A percentile compares a stretch with the other conserved stretches of the same genome.
These are phyloP conservation scores for Lissonota sp. DNA, from an alignment of 2,888 invertebrate genomes.

Conservation along the genomic window DNA sequence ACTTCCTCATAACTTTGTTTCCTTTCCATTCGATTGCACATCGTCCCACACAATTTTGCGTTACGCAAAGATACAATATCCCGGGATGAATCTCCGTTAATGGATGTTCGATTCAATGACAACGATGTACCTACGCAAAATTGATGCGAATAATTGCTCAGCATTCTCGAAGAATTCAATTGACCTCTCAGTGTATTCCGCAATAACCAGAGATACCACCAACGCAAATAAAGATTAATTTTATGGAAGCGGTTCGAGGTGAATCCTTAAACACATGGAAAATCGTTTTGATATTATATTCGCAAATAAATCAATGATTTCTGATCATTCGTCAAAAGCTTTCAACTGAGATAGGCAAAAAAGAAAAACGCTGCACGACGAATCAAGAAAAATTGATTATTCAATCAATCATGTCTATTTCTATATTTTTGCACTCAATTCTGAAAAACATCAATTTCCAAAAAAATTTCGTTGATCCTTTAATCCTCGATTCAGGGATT, in stretches of 20 bases:
- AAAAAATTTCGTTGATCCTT: background rate
- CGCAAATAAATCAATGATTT: conserved; percentile 46
- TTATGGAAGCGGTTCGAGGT: background rate
- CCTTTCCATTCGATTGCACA: background rate
- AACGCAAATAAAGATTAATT: conserved; percentile 9
- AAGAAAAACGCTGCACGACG: background rate
- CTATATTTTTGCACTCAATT: too few relatives aligned
- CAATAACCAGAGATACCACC: conserved; percentile 18
- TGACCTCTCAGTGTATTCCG: conserved; percentile 40
- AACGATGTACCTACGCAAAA: conserved; percentile 21
- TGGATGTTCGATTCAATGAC: conserved; percentile 44
- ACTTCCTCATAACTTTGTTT: too few relatives aligned
- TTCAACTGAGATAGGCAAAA: too few relatives aligned
- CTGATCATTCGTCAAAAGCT: conserved; percentile 22
- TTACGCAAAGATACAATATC: conserved; percentile 33
- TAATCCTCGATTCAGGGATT: conserved; percentile 44
- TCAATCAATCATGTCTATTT: too few relatives aligned
- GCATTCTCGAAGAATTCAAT: conserved; percentile 30
- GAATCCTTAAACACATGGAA: conserved; percentile 27
- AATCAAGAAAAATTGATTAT: background rate
- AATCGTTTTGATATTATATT: conserved; percentile 8
- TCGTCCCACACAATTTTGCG: conserved; percentile 3
- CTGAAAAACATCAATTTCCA: too few relatives aligned
- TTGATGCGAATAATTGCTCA: conserved; percentile 23
- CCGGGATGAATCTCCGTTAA: conserved; percentile 39